Evolutionary conservation across 2,888 invertebrate species (phyloP), one percentile per base, ranked within the genome.

Genomic region (Sturmia bella): DNA sequence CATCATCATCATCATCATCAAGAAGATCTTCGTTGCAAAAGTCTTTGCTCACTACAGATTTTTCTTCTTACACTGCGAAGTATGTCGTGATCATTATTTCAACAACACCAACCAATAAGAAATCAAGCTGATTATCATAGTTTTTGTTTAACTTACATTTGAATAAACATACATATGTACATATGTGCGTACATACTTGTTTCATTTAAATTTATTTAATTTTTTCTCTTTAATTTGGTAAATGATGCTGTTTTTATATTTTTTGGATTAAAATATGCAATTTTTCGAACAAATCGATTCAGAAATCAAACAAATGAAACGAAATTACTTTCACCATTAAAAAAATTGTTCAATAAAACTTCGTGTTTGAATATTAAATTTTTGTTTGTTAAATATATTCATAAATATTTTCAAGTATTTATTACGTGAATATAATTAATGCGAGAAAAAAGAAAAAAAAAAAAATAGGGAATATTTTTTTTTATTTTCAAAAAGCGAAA

Each of bases 251-350:
- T 32, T 15, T 6, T 59, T 41, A 21, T 43, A 12, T 27, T 43
- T 56, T 27, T 1, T 15, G 15, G 13, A 59, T 24, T n/a, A 21
- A 17, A 70, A 59, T 2, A 59, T 24, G 37, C 17, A 59, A 45
- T 45, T 21, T 54, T 54, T n/a, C 6, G 24, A 61, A 52, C 50
- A 39, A 17, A 39, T 59, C 59, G 41, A 27, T 41, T 41, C 13
- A 37, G 43, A 48, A 48, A 21, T 7, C 21, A 48, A 48, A 73
- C 17, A 61, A 50, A 17, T 50, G 61, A 54, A 73, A 63, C 27
- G 7, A 50, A 48, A 54, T 64, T 64, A 74, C 73, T 74, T 74
- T 74, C 73, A 54, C 73, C 43, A 59, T 24, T 70, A 19, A 19
- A 19, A 19, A 50, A 17, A 13, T n/a, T 50, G 37, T 50, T 48